A percentile compares a stretch with the other conserved stretches of the same genome.
phyloP scores from a whole-genome alignment of 2,888 invertebrate genomes.

The Neuroscelio doddi region DNA sequence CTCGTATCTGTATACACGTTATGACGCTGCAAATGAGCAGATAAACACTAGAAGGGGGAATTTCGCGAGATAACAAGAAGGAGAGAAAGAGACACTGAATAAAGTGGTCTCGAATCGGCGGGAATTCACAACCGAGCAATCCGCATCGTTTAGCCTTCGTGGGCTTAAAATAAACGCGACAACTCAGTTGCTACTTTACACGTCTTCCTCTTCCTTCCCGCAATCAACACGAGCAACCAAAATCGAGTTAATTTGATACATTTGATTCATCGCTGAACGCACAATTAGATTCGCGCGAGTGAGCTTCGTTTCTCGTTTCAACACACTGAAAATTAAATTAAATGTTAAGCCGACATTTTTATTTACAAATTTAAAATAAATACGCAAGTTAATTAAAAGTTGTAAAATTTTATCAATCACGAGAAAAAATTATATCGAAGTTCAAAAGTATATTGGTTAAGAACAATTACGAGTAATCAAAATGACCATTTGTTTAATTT shows the following conservation, averaged over 20 bases:
- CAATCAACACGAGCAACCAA: not conserved
- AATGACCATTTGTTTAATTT: too few species aligned
- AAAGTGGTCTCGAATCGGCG: slow-evolving; percentile 49
- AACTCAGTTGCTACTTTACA: slow-evolving; percentile 48
- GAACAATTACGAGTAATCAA: too few species aligned
- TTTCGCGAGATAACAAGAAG: too few species aligned
- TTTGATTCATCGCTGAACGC: slow-evolving; percentile 3
- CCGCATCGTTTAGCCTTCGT: slow-evolving; percentile 61
- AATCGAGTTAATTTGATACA: slow-evolving; percentile 2
- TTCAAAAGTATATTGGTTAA: too few species aligned
- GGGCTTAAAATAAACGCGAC: slow-evolving; percentile 65
- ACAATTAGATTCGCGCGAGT: not conserved
- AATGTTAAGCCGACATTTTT: too few species aligned
- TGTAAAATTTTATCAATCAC: too few species aligned
- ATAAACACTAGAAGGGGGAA: too few species aligned
- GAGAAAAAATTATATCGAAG: too few species aligned
- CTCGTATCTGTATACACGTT: too few species aligned
- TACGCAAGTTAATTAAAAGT: too few species aligned
- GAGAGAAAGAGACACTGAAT: slow-evolving; percentile 14
- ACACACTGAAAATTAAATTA: not conserved
- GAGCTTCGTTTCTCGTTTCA: not conserved
- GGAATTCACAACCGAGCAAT: slow-evolving; percentile 55
- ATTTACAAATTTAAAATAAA: too few species aligned
- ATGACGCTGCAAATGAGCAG: too few species aligned
- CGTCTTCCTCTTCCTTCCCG: not conserved